phyloP scores from a whole-genome alignment of 2,888 invertebrate species.

The Baronia brevicornis region DNA sequence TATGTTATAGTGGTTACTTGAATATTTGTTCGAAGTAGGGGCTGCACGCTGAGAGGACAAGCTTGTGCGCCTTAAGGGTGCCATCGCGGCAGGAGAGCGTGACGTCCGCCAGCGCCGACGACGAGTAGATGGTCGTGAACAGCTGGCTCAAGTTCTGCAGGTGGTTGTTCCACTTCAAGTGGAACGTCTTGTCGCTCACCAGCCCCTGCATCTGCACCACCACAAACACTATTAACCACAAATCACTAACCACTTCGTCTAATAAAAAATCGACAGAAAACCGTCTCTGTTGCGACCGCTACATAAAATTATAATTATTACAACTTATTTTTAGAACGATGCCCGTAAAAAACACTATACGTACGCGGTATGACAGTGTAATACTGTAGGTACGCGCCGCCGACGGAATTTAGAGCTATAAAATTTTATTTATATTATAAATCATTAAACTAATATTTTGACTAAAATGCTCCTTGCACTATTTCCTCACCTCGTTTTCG shows the following conservation, averaged over 20 bases:
- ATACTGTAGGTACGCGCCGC: slow-evolving; percentile 73
- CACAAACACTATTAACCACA: slow-evolving; percentile 60
- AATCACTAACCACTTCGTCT: slow-evolving; percentile 56
- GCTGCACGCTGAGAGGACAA: slow-evolving; percentile 84
- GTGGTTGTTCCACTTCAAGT: slow-evolving; percentile 83
- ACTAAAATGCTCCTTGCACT: slow-evolving; percentile 46
- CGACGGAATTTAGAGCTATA: slow-evolving; percentile 70
- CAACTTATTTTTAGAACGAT: slow-evolving; percentile 77
- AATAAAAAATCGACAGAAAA: slow-evolving; percentile 67
- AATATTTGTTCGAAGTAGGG: slow-evolving; percentile 86
- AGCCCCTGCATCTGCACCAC: slow-evolving; percentile 73
- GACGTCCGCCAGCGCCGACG: slow-evolving; percentile 81
- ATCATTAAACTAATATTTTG: slow-evolving; percentile 47
- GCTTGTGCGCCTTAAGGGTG: slow-evolving; percentile 80
- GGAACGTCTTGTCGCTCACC: slow-evolving; percentile 80
- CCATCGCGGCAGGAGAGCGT: slow-evolving; percentile 84
- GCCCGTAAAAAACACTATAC: slow-evolving; percentile 77
- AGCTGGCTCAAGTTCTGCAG: slow-evolving; percentile 81
- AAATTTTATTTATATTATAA: slow-evolving; percentile 63
- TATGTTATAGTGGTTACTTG: slow-evolving; percentile 58
- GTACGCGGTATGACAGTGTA: slow-evolving; percentile 75
- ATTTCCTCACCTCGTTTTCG: slow-evolving; percentile 64
- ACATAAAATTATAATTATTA: slow-evolving; percentile 77
- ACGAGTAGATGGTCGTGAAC: slow-evolving; percentile 81
- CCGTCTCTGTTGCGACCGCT: slow-evolving; percentile 69